Percentiles rank a stretch among this genome's conserved stretches.
These are phyloP conservation scores for Eubasilissa splendida DNA, from an alignment of 2,888 invertebrate genomes.

Conservation along the genomic window DNA sequence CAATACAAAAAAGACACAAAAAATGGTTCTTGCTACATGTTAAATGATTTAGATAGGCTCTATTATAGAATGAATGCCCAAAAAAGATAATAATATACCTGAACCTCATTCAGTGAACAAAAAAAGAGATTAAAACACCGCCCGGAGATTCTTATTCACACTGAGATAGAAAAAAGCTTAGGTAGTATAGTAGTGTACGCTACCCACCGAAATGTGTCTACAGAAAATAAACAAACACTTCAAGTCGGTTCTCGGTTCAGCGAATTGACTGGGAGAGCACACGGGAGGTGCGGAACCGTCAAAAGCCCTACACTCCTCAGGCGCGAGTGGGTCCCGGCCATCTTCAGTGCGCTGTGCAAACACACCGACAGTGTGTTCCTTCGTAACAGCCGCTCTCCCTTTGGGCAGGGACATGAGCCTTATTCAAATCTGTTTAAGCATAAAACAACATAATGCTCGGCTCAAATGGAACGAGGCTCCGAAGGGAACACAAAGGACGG, in stretches of 20 bases:
- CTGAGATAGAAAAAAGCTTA: slow-evolving; percentile 49
- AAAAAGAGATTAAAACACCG: slow-evolving; percentile 55
- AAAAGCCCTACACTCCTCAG: slow-evolving; percentile 29
- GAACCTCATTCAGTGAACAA: slow-evolving; percentile 50
- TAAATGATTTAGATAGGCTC: slow-evolving; percentile 51
- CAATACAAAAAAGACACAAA: slow-evolving; percentile 37
- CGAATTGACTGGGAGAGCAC: slow-evolving; percentile 41
- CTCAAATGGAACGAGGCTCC: slow-evolving; percentile 65
- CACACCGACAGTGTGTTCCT: slow-evolving; percentile 36
- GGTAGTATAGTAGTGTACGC: background rate
- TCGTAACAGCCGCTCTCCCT: slow-evolving; percentile 41
- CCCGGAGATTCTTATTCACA: slow-evolving; percentile 49
- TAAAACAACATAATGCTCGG: slow-evolving; percentile 73
- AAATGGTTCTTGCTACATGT: slow-evolving; percentile 44
- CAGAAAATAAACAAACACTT: slow-evolving; percentile 54
- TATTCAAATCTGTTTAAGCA: slow-evolving; percentile 62
- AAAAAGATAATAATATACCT: slow-evolving; percentile 55
- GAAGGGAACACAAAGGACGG: slow-evolving; percentile 48
- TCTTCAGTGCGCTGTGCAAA: slow-evolving; percentile 11
- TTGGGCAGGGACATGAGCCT: slow-evolving; percentile 47
- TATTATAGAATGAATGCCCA: slow-evolving; percentile 49
- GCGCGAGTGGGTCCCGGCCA: slow-evolving; percentile 33
- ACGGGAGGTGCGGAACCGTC: slow-evolving; percentile 37
- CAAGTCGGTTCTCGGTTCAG: slow-evolving; percentile 34
- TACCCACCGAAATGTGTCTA: slow-evolving; percentile 42